These are phyloP conservation scores for Scaptomyza graminum DNA, from an alignment of 1,140 invertebrate genomes.

Conservation along the genomic window DNA sequence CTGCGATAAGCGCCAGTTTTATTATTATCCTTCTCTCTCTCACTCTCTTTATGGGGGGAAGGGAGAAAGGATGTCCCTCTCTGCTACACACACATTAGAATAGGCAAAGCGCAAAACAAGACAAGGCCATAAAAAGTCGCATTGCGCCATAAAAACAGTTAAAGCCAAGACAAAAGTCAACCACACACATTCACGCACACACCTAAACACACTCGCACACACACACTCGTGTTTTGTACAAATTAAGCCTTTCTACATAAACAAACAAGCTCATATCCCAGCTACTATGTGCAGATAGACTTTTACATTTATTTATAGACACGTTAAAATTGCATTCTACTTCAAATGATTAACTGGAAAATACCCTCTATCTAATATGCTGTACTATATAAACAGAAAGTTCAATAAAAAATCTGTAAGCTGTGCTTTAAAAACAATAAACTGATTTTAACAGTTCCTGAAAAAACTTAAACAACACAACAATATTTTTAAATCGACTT, in stretches of 20 bases:
- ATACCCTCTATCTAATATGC: too few relatives aligned
- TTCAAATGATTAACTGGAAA: not conserved
- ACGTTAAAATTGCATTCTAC: constrained; percentile 11
- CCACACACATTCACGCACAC: constrained; percentile 18
- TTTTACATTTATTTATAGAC: constrained; percentile 45
- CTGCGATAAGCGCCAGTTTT: constrained; percentile 75
- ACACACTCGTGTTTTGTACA: constrained; percentile 52
- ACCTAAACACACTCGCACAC: constrained; percentile 23
- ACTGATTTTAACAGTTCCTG: too few relatives aligned
- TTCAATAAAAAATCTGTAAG: too few relatives aligned
- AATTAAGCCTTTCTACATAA: constrained; percentile 81
- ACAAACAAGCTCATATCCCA: constrained; percentile 77
- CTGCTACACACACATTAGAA: constrained; percentile 65
- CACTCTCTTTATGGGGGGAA: not conserved
- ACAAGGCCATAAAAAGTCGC: constrained; percentile 82
- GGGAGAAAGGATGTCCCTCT: constrained; percentile 35
- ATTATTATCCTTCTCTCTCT: constrained; percentile 75
- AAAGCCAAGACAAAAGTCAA: constrained; percentile 79
- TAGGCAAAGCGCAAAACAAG: constrained; percentile 67
- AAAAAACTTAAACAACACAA: too few relatives aligned
- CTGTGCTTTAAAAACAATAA: too few relatives aligned
- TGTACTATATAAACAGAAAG: too few relatives aligned
- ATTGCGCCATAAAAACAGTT: constrained; percentile 82
- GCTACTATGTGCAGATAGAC: constrained; percentile 34
- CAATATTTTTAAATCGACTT: too few relatives aligned